These are phyloP conservation scores for Falco biarmicus DNA, from an alignment of 2,797 vertebrate species.

Conservation along the genomic window DNA sequence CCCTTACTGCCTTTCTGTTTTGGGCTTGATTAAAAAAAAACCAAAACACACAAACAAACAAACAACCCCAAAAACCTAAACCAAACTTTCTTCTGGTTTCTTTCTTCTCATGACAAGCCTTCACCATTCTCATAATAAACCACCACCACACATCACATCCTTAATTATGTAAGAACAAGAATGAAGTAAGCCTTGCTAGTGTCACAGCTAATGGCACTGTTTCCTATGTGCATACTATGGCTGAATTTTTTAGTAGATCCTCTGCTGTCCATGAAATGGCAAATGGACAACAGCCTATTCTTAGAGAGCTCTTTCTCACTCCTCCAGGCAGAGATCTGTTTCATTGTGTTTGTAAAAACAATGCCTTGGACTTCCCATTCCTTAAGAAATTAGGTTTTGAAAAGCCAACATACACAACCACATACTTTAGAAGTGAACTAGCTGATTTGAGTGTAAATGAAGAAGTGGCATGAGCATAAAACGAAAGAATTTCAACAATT, in stretches of 20 bases:
- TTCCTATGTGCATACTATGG: not conserved
- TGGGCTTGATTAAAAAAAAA: not conserved
- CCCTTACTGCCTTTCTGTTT: not conserved
- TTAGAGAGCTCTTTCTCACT: not conserved
- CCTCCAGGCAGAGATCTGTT: not conserved
- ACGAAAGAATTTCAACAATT: not conserved
- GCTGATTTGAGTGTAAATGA: not conserved
- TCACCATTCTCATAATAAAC: not conserved
- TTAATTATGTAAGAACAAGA: not conserved
- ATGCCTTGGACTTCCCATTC: not conserved
- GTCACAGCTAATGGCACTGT: not conserved
- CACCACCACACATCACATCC: not conserved
- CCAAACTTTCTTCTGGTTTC: not conserved
- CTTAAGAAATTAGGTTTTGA: not conserved
- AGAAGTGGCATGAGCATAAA: not conserved
- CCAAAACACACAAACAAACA: no score
- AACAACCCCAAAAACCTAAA: not conserved
- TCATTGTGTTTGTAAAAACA: not conserved
- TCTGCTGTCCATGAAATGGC: not conserved
- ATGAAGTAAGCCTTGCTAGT: not conserved
- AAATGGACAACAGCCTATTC: not conserved
- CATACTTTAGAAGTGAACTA: not conserved
- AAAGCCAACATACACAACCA: not conserved
- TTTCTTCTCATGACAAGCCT: not conserved
- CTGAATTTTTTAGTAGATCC: not conserved